Percentiles rank a stretch among this genome's conserved stretches.
phyloP scores from a whole-genome alignment of 2,888 invertebrate genomes.

The Latheticus oryzae region DNA sequence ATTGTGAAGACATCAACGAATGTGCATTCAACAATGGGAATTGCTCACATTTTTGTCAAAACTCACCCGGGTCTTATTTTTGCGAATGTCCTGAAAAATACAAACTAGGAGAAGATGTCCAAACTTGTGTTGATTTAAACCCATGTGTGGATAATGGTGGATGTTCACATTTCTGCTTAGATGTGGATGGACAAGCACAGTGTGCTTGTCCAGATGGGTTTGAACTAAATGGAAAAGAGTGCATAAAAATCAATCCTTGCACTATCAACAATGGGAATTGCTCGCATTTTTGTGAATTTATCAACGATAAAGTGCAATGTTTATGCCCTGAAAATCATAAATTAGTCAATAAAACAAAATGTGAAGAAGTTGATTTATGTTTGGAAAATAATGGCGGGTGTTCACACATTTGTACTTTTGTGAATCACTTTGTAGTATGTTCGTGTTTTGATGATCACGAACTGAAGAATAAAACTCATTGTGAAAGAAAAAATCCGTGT shows the following conservation, averaged over 20 bases:
- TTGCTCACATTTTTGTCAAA: conserved; percentile 64
- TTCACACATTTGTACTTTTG: conserved; percentile 68
- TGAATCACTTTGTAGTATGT: conserved; percentile 68
- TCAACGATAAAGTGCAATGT: conserved; percentile 66
- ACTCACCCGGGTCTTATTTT: conserved; percentile 65
- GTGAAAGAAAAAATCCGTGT: conserved; percentile 69
- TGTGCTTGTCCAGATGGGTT: conserved; percentile 64
- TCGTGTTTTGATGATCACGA: conserved; percentile 68
- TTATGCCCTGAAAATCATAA: conserved; percentile 64
- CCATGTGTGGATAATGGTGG: conserved; percentile 64
- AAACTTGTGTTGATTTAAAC: conserved; percentile 53
- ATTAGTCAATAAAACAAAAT: conserved; percentile 59
- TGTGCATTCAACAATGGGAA: conserved; percentile 62
- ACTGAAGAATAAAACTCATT: conserved; percentile 60
- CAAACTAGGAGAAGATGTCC: conserved; percentile 60
- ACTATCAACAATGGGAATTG: conserved; percentile 68
- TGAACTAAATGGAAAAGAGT: conserved; percentile 54
- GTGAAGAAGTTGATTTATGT: conserved; percentile 67
- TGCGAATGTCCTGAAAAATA: conserved; percentile 66
- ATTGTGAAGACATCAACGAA: conserved; percentile 49
- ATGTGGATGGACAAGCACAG: conserved; percentile 65
- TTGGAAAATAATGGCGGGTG: conserved; percentile 68
- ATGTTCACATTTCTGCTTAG: conserved; percentile 69
- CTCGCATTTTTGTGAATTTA: conserved; percentile 67
- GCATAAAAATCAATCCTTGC: conserved; percentile 66